phyloP scores from a whole-genome alignment of 1,140 invertebrate species.

The Druon quercuslanigerum region DNA sequence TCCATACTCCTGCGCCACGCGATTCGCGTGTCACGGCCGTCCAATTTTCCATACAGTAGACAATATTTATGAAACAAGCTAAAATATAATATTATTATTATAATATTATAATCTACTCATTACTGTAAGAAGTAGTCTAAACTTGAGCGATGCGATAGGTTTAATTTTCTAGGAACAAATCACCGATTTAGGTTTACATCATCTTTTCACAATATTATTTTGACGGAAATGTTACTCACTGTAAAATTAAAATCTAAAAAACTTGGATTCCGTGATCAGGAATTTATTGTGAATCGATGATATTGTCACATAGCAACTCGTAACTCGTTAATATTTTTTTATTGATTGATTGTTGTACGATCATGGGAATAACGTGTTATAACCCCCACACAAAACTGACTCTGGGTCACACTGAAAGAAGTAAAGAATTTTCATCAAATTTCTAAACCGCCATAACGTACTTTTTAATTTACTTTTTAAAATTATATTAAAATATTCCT shows the following conservation, averaged over 20 bases:
- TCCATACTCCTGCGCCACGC: conserved; percentile 72
- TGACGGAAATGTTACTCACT: not conserved
- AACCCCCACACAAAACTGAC: too few relatives aligned
- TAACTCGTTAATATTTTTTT: not conserved
- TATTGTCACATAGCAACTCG: not conserved
- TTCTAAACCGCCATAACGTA: not conserved
- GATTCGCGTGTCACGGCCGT: conserved; percentile 69
- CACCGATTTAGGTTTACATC: not conserved
- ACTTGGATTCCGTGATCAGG: not conserved
- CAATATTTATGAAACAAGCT: conserved; percentile 75
- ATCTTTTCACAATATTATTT: conserved; percentile 27
- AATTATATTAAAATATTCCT: not conserved
- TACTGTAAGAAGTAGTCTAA: conserved; percentile 51
- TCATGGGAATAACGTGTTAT: not conserved
- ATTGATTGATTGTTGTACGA: not conserved
- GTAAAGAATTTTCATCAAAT: conserved; percentile 12
- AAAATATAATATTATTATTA: conserved; percentile 61
- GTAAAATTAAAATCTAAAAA: conserved; percentile 1
- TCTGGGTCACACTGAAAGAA: not conserved
- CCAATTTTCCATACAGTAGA: conserved; percentile 73
- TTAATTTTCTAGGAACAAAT: conserved; percentile 5
- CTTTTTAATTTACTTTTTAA: not conserved
- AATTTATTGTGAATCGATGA: conserved; percentile 21
- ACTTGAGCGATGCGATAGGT: conserved; percentile 50
- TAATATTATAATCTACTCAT: conserved; percentile 57